Conservation (phyloP, 2,797 vertebrate genomes). For the Dermochelys coriacea region DNA sequence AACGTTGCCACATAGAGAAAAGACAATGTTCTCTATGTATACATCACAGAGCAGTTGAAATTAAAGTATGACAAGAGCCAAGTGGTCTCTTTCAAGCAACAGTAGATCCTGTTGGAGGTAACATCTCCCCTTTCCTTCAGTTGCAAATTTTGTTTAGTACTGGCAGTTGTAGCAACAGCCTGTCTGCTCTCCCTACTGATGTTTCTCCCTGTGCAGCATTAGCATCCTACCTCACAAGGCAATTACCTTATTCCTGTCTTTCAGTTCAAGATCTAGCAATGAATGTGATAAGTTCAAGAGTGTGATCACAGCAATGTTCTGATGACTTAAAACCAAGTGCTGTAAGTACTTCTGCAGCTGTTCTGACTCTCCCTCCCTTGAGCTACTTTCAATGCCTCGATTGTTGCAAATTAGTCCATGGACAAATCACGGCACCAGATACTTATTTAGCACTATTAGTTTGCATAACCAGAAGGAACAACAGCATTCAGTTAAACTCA, state of each 20-base stretch:
- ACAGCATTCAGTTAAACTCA: conserved; percentile 20
- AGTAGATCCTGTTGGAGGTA: not conserved
- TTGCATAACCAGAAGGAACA: conserved; percentile 30
- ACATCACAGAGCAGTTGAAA: not conserved
- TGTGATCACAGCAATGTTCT: not conserved
- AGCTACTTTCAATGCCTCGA: conserved; percentile 1
- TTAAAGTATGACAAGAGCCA: not conserved
- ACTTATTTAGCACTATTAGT: not conserved
- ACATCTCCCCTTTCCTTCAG: not conserved
- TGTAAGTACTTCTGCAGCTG: not conserved
- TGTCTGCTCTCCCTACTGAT: not conserved
- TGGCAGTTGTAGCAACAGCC: not conserved
- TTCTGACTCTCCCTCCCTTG: not conserved
- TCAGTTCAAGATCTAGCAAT: not conserved
- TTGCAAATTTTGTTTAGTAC: not conserved
- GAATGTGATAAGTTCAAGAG: not conserved
- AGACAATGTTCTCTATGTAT: not conserved
- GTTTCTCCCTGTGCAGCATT: not conserved
- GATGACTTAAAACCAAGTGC: not conserved
- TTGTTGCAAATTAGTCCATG: conserved; percentile 34
- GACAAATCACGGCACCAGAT: conserved; percentile 7
- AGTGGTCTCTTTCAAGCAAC: not conserved
- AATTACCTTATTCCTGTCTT: not conserved
- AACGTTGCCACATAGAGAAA: not conserved
- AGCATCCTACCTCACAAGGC: not conserved